These are phyloP conservation scores for Smittia aterrima DNA, from an alignment of 2,888 invertebrate species.

Conservation along the genomic window DNA sequence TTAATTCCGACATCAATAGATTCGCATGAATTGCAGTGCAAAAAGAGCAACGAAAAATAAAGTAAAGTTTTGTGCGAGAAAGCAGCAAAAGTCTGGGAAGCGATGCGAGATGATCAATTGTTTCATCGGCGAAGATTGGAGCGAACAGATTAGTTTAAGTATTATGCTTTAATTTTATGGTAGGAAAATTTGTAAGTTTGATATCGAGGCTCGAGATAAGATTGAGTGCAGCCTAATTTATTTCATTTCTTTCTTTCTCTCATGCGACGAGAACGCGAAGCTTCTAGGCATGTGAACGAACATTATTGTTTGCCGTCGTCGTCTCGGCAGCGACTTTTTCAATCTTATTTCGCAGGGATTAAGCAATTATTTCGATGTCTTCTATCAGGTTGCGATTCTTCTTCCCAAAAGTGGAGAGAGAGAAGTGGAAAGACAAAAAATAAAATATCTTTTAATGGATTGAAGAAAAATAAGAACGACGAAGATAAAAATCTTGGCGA, in stretches of 20 bases:
- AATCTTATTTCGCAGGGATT: background rate
- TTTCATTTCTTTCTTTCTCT: background rate
- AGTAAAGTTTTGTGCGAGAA: too few species aligned
- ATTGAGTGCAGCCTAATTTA: slow-evolving; percentile 7
- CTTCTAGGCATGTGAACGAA: background rate
- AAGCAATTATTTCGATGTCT: slow-evolving; percentile 4
- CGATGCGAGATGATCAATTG: background rate
- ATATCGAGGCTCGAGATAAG: background rate
- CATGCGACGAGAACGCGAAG: background rate
- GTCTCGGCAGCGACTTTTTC: background rate
- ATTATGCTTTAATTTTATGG: background rate
- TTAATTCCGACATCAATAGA: too few species aligned
- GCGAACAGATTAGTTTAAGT: background rate
- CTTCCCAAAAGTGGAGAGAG: background rate
- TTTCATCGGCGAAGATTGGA: background rate
- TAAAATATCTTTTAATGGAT: slow-evolving; percentile 9
- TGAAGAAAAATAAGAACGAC: background rate
- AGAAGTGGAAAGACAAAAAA: background rate
- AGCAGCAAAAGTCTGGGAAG: too few species aligned
- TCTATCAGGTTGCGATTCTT: background rate
- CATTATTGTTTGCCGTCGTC: background rate
- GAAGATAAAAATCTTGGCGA: slow-evolving; percentile 22
- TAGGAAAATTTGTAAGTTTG: background rate
- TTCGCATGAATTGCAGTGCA: too few species aligned
- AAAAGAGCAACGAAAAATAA: too few species aligned